A percentile compares a stretch with the other conserved stretches of the same genome.
Evolutionary conservation across 2,888 invertebrate genomes (phyloP).

Genomic region (Andrena haemorrhoa): DNA sequence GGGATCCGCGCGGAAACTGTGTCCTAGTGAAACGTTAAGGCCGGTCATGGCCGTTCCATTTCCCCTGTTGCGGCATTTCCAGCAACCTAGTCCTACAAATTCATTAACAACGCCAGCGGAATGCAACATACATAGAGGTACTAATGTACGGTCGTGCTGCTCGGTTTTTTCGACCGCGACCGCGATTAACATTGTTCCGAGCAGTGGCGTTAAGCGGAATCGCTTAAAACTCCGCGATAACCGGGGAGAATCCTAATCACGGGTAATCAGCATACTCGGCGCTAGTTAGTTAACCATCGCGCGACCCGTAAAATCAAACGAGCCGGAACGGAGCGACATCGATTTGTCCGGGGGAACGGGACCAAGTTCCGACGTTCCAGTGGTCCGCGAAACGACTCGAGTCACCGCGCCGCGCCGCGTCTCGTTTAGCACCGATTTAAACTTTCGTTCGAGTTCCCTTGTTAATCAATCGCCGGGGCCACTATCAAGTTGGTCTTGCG

Average conservation of each 20-base stretch:
- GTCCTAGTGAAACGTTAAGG: conserved; percentile 6
- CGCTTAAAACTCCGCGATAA: conserved; percentile 41
- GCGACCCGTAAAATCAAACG: conserved; percentile 50
- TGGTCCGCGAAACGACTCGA: conserved; percentile 1
- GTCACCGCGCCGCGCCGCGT: neutral
- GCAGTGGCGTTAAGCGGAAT: conserved; percentile 18
- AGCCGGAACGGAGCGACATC: conserved; percentile 49
- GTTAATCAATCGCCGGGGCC: conserved; percentile 13
- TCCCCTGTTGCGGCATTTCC: neutral
- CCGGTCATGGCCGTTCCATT: neutral
- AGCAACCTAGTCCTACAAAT: neutral
- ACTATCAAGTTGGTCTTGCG: neutral
- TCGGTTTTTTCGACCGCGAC: neutral
- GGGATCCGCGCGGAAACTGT: neutral
- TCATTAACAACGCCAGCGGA: neutral
- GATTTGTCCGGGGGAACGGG: conserved; percentile 34
- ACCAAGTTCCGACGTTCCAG: conserved; percentile 31
- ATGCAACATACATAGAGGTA: neutral
- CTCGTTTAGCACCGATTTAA: conserved; percentile 44
- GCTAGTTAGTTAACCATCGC: conserved; percentile 44
- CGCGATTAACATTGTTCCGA: neutral
- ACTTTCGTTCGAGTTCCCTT: conserved; percentile 24
- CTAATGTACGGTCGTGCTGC: neutral
- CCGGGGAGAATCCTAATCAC: conserved; percentile 45
- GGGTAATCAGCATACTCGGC: conserved; percentile 54